These are phyloP conservation scores for Calidris pygmaea DNA, from an alignment of 2,113 vertebrate genomes.

Conservation along the genomic window DNA sequence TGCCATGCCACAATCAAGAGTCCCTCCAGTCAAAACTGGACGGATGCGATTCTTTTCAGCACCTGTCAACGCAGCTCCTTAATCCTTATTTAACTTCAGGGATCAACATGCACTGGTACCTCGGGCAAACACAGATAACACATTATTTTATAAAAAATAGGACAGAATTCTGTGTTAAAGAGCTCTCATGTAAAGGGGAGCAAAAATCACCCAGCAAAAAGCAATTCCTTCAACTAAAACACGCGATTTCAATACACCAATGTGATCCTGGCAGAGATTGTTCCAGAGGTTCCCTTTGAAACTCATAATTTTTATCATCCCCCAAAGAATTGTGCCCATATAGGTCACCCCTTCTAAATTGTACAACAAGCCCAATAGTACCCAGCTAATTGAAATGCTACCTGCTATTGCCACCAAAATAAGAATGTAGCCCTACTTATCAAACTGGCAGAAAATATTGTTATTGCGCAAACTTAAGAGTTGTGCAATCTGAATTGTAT, in stretches of 20 bases:
- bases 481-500: neutral
- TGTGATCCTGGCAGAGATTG: neutral
- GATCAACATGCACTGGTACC: neutral
- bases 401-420: neutral
- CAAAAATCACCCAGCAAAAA: neutral
- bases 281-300: neutral
- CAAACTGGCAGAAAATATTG: neutral
- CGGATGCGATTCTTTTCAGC: neutral
- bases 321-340: neutral
- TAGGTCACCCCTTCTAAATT: neutral
- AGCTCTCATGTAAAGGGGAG: neutral
- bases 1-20: neutral
- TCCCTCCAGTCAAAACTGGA: neutral
- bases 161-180: neutral
- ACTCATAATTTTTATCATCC: neutral
- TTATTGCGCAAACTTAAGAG: neutral
- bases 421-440: neutral
- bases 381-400: neutral
- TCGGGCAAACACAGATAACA: neutral
- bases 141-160: neutral
- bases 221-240: neutral
- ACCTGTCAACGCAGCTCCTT: neutral
- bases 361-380: neutral
- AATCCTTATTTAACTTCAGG: constrained; percentile 12
- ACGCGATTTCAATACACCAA: neutral